Percentiles rank a stretch among this genome's conserved stretches.
Conservation (phyloP, 2,888 invertebrate species). For the Uloborus plumipes region DNA sequence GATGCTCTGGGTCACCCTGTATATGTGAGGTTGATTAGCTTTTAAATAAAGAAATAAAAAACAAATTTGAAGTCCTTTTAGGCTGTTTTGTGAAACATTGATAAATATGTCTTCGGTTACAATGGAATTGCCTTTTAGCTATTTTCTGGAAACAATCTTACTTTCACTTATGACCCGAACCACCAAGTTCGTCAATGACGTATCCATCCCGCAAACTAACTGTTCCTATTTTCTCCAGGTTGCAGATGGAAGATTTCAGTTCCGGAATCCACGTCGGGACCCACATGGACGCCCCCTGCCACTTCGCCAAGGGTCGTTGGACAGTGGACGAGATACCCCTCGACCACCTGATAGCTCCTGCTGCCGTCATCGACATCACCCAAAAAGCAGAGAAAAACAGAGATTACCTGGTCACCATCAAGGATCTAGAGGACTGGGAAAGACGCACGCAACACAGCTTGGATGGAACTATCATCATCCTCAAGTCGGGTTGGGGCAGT, state of each 20-base stretch:
- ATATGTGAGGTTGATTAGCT: too few species aligned
- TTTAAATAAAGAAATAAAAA: too few species aligned
- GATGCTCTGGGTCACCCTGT: too few species aligned
- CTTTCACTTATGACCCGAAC: too few species aligned
- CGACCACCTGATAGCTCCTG: constrained; percentile 71
- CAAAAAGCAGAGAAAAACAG: constrained; percentile 37
- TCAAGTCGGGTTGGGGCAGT: constrained; percentile 70
- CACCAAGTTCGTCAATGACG: too few species aligned
- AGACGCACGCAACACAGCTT: constrained; percentile 71
- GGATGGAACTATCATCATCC: constrained; percentile 72
- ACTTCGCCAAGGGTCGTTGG: constrained; percentile 74
- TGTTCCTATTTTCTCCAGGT: constrained; percentile 69
- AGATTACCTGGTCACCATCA: constrained; percentile 44
- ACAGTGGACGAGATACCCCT: constrained; percentile 75
- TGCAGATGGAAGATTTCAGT: constrained; percentile 74
- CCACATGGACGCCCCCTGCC: constrained; percentile 78
- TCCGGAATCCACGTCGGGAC: constrained; percentile 78
- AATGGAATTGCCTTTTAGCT: too few species aligned
- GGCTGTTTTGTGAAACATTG: too few species aligned
- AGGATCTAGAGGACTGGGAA: constrained; percentile 71
- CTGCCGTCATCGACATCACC: constrained; percentile 65
- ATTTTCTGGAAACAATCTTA: too few species aligned
- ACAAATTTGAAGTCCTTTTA: too few species aligned
- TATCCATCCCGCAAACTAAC: too few species aligned
- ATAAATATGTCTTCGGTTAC: too few species aligned